A percentile compares a stretch with the other conserved stretches of the same genome.
phyloP scores from a whole-genome alignment of 2,797 vertebrate species.

The Hoplostethus mediterraneus region DNA sequence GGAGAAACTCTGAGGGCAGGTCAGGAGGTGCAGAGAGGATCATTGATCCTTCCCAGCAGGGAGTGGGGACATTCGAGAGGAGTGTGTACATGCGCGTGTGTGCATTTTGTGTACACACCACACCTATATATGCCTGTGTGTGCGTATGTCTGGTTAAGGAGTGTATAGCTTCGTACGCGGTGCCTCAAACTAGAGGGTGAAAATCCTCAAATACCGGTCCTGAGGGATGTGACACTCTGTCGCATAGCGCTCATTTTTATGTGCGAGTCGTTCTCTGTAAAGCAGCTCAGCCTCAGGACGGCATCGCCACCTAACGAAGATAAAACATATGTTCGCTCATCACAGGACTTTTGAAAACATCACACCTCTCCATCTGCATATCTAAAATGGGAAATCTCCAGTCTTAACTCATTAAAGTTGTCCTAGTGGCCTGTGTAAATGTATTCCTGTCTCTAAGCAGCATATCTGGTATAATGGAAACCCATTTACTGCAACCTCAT shows the following conservation, averaged over 20 bases:
- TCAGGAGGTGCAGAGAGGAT: constrained; percentile 57
- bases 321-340: constrained; percentile 38
- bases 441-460: constrained; percentile 46
- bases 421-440: constrained; percentile 59
- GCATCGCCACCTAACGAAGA: constrained; percentile 25
- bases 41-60: constrained; percentile 69
- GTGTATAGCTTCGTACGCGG: constrained; percentile 20
- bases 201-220: constrained; percentile 57
- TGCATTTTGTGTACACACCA: background rate
- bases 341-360: constrained; percentile 42
- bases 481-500: constrained; percentile 70
- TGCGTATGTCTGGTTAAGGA: constrained; percentile 8
- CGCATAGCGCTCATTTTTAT: constrained; percentile 31
- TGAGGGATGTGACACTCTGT: constrained; percentile 35
- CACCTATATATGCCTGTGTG: constrained; percentile 2
- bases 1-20: constrained; percentile 37
- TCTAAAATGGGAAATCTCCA: constrained; percentile 52
- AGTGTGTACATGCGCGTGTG: background rate
- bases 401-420: constrained; percentile 62
- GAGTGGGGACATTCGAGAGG: constrained; percentile 33
- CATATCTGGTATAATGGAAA: constrained; percentile 53
- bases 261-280: constrained; percentile 18
- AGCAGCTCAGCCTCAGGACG: constrained; percentile 35
- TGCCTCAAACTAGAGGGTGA: constrained; percentile 49
- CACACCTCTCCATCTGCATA: constrained; percentile 43